Base-by-base conservation (phyloP, 2,113 vertebrate species). In the Haemorhous mexicanus region DNA sequence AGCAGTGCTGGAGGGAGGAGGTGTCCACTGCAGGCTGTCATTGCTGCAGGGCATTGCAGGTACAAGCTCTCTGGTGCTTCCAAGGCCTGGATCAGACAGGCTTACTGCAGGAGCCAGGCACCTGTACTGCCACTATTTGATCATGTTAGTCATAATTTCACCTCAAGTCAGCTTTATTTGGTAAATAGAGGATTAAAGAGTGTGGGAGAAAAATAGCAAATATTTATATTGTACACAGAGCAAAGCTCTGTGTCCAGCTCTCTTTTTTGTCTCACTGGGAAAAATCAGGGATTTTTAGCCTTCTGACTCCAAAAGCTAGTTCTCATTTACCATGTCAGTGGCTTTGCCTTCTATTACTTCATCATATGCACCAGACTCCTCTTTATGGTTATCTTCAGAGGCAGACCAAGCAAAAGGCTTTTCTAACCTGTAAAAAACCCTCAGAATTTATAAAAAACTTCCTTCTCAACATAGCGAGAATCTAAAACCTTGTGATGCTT, bases 171-270 rank as follows among this genome's bases (percentile, higher is more conserved):
- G 50, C 66, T 86, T 44, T 63, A 47, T 91, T 94, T 95, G 62
- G 62, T 91, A 94, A 95, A 94, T 32, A 92, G 24, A 87, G 74
- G n/a, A 94, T 74, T 91, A 87, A 82, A 84, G 80, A 63, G 37
- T 49, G 41, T 47, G 74, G 69, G 49, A 84, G 52, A 78, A 86
- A 39, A 94, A 28, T 0, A 84, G 39, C n/a, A 94, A 91, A 87
- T 75, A 81, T 94, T 68, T 87, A 32, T 35, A 50, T 33, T 21
- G 46, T 35, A 90, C 13, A 52, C 41, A 87, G 58, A 66, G 6
- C 30, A 75, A 75, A 70, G 61, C 73, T 67, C 30, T 20, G 47
- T 72, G 83, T 39, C 87, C 43, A 92, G 67, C 33, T 24, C 55
- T 80, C 84, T 77, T 87, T 58, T 35, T 43, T 33, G n/a, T 66